Percentiles rank a stretch among this genome's conserved stretches.
Conservation (phyloP, 2,888 invertebrate species). For the Elysia crispata region DNA sequence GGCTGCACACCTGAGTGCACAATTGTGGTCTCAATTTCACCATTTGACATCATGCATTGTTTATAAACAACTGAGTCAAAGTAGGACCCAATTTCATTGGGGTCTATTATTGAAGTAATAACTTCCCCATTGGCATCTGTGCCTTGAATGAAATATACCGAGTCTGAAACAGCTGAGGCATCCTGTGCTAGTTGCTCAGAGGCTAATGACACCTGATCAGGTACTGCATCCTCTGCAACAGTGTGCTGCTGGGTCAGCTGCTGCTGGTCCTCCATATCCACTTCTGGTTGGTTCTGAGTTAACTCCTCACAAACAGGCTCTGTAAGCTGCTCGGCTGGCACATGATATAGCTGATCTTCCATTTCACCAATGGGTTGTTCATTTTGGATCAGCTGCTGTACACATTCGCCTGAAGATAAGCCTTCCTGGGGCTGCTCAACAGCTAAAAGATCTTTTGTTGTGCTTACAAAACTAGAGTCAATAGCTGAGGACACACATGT, state of each 20-base stretch:
- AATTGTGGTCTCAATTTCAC: slow-evolving; percentile 45
- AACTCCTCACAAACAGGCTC: too few species aligned
- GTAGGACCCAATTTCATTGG: slow-evolving; percentile 40
- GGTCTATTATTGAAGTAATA: slow-evolving; percentile 45
- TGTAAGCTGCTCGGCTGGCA: background rate
- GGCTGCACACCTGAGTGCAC: slow-evolving; percentile 35
- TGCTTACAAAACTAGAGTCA: slow-evolving; percentile 37
- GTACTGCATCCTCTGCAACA: background rate
- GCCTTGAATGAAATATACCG: slow-evolving; percentile 44
- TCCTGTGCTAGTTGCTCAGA: too few species aligned
- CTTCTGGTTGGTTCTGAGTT: too few species aligned
- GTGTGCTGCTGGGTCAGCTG: background rate
- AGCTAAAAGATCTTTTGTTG: slow-evolving; percentile 9
- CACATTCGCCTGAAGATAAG: background rate
- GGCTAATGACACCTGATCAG: too few species aligned
- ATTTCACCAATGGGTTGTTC: background rate
- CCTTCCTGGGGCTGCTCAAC: background rate
- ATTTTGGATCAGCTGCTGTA: background rate
- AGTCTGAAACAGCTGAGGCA: slow-evolving; percentile 20
- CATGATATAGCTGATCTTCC: background rate
- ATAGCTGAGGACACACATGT: slow-evolving; percentile 26
- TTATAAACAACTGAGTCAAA: slow-evolving; percentile 44
- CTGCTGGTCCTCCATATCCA: too few species aligned
- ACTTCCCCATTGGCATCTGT: slow-evolving; percentile 41
- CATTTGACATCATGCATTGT: slow-evolving; percentile 41